Conservation (phyloP, 2,888 invertebrate species). For the Monopis laevigella region DNA sequence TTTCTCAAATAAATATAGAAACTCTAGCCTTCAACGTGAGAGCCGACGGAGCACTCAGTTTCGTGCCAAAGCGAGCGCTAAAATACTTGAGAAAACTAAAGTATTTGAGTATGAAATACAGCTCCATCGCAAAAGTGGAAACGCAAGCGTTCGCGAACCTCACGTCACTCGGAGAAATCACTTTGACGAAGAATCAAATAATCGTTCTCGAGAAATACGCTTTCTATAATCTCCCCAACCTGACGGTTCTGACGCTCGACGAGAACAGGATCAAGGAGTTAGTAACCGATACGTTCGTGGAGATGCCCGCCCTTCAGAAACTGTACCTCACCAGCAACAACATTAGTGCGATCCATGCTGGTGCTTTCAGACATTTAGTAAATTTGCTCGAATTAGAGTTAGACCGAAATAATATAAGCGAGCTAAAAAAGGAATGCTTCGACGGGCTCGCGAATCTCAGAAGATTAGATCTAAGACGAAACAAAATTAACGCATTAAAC, state of each 20-base stretch:
- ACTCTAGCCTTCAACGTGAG: constrained; percentile 77
- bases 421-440: constrained; percentile 80
- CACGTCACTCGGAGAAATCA: constrained; percentile 73
- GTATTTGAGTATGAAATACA: constrained; percentile 76
- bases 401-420: constrained; percentile 78
- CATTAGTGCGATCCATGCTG: constrained; percentile 84
- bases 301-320: constrained; percentile 75
- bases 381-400: constrained; percentile 83
- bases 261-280: constrained; percentile 80
- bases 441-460: constrained; percentile 77
- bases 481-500: constrained; percentile 78
- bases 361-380: constrained; percentile 78
- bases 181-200: constrained; percentile 76
- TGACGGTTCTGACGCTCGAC: constrained; percentile 75
- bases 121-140: constrained; percentile 74
- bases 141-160: constrained; percentile 80
- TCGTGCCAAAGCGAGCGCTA: constrained; percentile 77
- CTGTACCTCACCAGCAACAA: constrained; percentile 88
- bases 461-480: constrained; percentile 77
- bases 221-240: constrained; percentile 76
- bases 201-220: constrained; percentile 71
- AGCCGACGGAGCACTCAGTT: constrained; percentile 73
- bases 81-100: constrained; percentile 72
- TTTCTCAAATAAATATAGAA: constrained; percentile 74
- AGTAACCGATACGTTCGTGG: constrained; percentile 77